These are phyloP conservation scores for Trematomus bernacchii DNA, from an alignment of 2,797 vertebrate species.

Conservation along the genomic window DNA sequence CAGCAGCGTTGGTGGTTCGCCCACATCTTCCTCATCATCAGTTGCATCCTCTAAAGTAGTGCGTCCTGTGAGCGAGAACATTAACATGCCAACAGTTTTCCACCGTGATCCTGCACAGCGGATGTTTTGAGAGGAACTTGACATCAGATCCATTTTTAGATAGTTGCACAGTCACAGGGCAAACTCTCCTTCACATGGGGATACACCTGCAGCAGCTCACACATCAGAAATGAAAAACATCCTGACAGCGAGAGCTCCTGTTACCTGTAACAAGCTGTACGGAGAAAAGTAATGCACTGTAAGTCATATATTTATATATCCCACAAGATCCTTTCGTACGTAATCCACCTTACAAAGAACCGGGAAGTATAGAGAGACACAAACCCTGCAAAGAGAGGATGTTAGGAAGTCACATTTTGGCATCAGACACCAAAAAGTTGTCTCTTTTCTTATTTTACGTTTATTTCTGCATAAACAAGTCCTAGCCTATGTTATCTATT, in stretches of 20 bases:
- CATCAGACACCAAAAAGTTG: no score
- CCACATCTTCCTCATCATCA: conserved; percentile 78
- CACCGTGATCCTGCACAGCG: conserved; percentile 55
- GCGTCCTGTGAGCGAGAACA: conserved; percentile 74
- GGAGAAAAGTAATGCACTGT: no score
- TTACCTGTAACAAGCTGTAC: neutral
- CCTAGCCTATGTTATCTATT: no score
- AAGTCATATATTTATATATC: no score
- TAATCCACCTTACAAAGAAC: no score
- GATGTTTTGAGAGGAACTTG: conserved; percentile 71
- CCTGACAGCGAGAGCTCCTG: conserved; percentile 34
- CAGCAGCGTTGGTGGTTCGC: conserved; percentile 72
- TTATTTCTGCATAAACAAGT: no score
- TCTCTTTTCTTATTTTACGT: no score
- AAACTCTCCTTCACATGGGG: conserved; percentile 55
- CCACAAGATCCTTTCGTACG: no score
- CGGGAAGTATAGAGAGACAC: no score
- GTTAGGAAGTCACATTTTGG: no score
- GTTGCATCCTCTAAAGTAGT: conserved; percentile 78
- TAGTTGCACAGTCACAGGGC: conserved; percentile 60
- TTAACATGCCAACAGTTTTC: conserved; percentile 76
- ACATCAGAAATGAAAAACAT: conserved; percentile 51
- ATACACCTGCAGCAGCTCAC: conserved; percentile 55
- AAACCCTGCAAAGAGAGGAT: no score
- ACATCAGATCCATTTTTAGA: conserved; percentile 76